These are phyloP conservation scores for Aphaenogaster ashmeadi DNA, from an alignment of 1,140 invertebrate genomes.

Conservation along the genomic window DNA sequence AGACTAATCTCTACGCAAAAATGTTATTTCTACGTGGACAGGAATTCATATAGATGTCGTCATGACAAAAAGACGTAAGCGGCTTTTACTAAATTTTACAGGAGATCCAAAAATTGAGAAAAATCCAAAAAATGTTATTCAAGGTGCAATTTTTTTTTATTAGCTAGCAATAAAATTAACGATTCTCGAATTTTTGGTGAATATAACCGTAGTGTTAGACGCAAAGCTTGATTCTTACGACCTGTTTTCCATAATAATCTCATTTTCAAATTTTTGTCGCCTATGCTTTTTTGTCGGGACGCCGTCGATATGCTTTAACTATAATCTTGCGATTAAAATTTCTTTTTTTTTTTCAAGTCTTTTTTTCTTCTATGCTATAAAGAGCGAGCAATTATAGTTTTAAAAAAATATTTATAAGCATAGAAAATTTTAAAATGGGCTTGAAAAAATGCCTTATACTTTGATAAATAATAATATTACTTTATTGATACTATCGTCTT, in stretches of 20 bases:
- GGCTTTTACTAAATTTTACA: too few species aligned
- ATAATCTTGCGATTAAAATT: background rate
- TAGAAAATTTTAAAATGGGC: background rate
- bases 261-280: too few species aligned
- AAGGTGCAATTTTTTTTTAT: too few species aligned
- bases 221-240: too few species aligned
- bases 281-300: too few species aligned
- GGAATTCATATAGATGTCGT: background rate
- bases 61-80: too few species aligned
- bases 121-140: too few species aligned
- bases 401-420: background rate
- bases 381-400: background rate
- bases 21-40: background rate
- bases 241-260: too few species aligned
- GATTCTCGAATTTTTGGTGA: too few species aligned
- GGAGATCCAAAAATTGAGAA: too few species aligned
- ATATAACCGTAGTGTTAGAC: too few species aligned
- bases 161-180: too few species aligned
- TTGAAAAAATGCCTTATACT: background rate
- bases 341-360: background rate
- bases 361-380: background rate
- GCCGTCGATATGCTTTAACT: background rate
- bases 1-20: background rate
- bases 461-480: background rate
- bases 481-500: background rate